Evolutionary conservation across 2,888 invertebrate species (phyloP), one percentile per base, ranked within the genome.

Genomic region (Allacma fusca): DNA sequence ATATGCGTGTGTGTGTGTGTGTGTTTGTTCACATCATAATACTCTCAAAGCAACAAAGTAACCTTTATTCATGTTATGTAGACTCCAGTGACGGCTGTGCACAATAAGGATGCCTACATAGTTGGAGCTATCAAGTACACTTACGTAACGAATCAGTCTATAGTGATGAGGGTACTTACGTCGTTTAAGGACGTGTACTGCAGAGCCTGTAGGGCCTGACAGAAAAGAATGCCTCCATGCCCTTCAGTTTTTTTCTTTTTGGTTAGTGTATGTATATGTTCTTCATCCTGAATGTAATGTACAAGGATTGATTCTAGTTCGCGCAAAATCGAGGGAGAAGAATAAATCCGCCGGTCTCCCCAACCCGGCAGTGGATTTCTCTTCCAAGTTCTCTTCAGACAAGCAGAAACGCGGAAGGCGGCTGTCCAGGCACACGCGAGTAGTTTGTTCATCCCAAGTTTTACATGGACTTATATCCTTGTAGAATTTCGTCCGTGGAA

Each of bases 301-400:
- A 24, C 44, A 40, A 23, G 28, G 24, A 21, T 19, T 29, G 26
- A 26, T 24, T 2, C 21, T 57, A 50, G n/a, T 68, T 44, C 57
- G 77, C 77, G 77, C 77, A 77, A 77, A 77, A 74, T 68, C 73
- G 59, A 74, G 26, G 19, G 73, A 68, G 68, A 40, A 69, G 74
- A 59, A 79, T 78, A 79, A 79, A 73, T 76, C 76, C 76, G 75
- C 72, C 76, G 76, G 72, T 74, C 72, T 59, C 64, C 72, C 73
- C 64, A 40, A n/a, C 28, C 79, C 79, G 79, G 79, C 74, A 76
- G 79, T 79, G 76, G 79, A n/a, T 50, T 50, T 69, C 23, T 50
- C 70, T 76, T 69, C 19, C 69, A 57, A 57, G 65, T 68, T 29
- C 68, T 68, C 43, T 57, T 28, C 16, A 23, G 28, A n/a, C 21